Evolutionary conservation across 2,113 vertebrate species (phyloP).

Genomic region (Sorex araneus): DNA sequence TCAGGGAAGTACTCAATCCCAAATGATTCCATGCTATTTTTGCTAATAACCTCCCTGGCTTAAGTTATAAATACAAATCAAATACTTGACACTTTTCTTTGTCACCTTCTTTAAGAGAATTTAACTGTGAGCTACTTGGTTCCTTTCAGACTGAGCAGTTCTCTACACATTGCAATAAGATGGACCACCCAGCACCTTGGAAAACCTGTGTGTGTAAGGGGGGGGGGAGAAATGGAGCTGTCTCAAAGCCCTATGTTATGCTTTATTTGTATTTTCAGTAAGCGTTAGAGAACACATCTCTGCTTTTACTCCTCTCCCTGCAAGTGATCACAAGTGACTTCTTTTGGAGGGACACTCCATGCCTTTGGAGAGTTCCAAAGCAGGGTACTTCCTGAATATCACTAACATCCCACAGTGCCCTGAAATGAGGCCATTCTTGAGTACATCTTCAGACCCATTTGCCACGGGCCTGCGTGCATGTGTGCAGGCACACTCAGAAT

Average conservation of each 20-base stretch:
- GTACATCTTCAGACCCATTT: constrained; percentile 22
- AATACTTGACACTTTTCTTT: constrained; percentile 67
- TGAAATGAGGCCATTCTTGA: constrained; percentile 65
- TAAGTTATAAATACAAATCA: constrained; percentile 70
- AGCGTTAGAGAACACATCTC: constrained; percentile 75
- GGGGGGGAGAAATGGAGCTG: constrained; percentile 58
- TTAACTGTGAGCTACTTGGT: constrained; percentile 63
- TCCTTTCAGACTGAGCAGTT: constrained; percentile 67
- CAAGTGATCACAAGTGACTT: constrained; percentile 46
- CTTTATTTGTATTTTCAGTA: constrained; percentile 70
- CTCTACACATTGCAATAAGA: constrained; percentile 19
- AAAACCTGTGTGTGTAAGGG: constrained; percentile 67
- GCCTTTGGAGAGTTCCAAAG: constrained; percentile 41
- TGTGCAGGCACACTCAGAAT: not conserved
- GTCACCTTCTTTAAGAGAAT: constrained; percentile 62
- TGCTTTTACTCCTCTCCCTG: constrained; percentile 72
- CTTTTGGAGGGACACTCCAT: constrained; percentile 64
- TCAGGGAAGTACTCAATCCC: not conserved
- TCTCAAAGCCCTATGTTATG: constrained; percentile 73
- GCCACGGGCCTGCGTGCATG: not conserved
- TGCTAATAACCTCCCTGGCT: constrained; percentile 56
- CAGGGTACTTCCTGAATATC: constrained; percentile 39
- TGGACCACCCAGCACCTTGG: constrained; percentile 15
- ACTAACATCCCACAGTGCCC: constrained; percentile 1
- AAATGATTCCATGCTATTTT: constrained; percentile 30